These are phyloP conservation scores for Ammodytes dubius DNA, from an alignment of 2,113 vertebrate species.

Conservation along the genomic window DNA sequence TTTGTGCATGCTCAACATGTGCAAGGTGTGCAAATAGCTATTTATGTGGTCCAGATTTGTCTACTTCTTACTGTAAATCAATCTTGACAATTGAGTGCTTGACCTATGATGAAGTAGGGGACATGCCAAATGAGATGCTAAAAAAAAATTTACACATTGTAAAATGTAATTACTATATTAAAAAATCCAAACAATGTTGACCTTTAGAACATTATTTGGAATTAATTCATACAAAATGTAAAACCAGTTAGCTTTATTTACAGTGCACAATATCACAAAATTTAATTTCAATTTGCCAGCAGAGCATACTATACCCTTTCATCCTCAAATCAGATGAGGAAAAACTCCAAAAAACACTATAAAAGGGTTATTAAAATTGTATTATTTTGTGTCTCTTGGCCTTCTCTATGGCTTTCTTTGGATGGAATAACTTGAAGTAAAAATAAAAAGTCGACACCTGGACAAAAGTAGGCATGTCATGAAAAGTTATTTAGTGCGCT, in stretches of 20 bases:
- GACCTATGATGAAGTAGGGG: neutral
- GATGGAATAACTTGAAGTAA: neutral
- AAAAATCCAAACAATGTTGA: neutral
- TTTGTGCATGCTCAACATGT: slow-evolving; percentile 4
- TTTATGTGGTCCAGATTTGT: slow-evolving; percentile 1
- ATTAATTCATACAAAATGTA: neutral
- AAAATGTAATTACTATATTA: neutral
- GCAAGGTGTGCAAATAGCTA: neutral
- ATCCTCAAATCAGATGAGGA: too few relatives aligned
- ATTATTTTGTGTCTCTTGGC: neutral
- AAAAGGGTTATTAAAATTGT: neutral
- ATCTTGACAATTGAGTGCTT: neutral
- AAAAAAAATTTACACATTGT: neutral
- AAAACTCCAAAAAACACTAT: too few relatives aligned
- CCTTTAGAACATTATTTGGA: neutral
- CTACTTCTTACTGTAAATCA: neutral
- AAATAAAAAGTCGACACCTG: neutral
- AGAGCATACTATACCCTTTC: too few relatives aligned
- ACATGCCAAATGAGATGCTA: neutral
- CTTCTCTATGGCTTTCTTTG: slow-evolving; percentile 5
- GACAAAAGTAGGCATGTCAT: neutral
- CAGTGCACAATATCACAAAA: too few relatives aligned
- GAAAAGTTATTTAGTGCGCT: too few relatives aligned
- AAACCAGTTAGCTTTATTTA: neutral
- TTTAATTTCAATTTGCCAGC: too few relatives aligned